Base-by-base conservation (phyloP, 2,888 invertebrate species). In the Eristalis intricaria region DNA sequence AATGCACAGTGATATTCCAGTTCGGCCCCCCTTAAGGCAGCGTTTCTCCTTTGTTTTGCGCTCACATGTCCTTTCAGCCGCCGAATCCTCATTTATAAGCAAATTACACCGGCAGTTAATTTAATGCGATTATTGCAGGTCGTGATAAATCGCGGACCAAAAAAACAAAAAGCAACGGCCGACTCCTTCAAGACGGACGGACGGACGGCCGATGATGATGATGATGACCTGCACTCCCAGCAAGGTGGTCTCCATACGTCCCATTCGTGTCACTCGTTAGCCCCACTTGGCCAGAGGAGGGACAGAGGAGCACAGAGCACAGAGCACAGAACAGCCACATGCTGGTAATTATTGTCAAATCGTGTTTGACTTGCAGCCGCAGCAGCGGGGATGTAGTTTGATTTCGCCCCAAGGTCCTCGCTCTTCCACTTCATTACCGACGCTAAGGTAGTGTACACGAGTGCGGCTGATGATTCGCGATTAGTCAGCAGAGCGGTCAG, bases 91-190 rank as follows among this genome's bases (percentile, higher is more conserved):
- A 83, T 86, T 83, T 79, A 71, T 83, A 66, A 75, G 61, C 38
- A 78, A 68, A 74, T 78, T 71, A 78, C 74, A 70, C 64, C 68
- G 23, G 66, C 87, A 84, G 70, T 87, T 79, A 79, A 87, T 75
- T 87, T 84, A 87, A 87, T 87, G 75, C 84, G 83, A 87, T 87
- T 79, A 84, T 78, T 79, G 78, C 60, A 64, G 79, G 79, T 64
- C 64, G 84, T 79, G 87, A 87, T 87, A 73, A 87, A 84, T 84
- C 76, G 84, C 64, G 50, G 40, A 58, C 68, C 15, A 69, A 70
- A 60, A 68, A 58, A 19, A 64, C 29, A 58, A 15, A 22, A 32
- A 82, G 60, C 35, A 65, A 64, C 32, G 15, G 23, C 65, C n/a
- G 19, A 61, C 64, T 19, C 40, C 35, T 66, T 22, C 50, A 70